Percentiles rank a stretch among this genome's conserved stretches.
Evolutionary conservation across 2,797 vertebrate species (phyloP).

Genomic region (Caiman crocodilus): DNA sequence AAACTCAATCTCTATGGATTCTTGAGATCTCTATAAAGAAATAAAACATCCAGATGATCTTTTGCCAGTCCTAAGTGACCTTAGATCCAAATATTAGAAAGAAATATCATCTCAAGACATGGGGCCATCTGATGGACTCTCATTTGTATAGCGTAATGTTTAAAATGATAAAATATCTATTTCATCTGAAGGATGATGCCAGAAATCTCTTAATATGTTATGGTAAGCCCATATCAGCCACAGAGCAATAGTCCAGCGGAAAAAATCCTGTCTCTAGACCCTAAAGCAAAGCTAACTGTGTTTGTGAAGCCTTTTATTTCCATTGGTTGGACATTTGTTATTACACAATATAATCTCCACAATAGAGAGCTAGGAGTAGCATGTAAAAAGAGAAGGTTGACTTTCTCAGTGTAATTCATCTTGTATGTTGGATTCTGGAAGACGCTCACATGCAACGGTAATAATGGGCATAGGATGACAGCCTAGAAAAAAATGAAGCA

Average conservation of each 20-base stretch:
- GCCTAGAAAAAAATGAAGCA: neutral
- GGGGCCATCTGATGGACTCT: no score
- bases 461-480: neutral
- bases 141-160: no score
- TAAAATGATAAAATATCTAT: neutral
- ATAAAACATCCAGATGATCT: neutral
- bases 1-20: neutral
- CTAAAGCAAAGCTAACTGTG: neutral
- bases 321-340: neutral
- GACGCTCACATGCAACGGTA: neutral
- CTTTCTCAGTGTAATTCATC: neutral
- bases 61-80: neutral
- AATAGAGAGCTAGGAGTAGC: neutral
- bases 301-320: neutral
- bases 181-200: fast-evolving
- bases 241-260: fast-evolving
- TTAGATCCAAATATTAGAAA: neutral
- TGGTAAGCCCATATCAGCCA: fast-evolving
- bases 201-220: neutral
- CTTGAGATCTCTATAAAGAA: neutral
- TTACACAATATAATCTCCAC: neutral
- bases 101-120: no score
- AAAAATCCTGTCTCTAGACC: neutral
- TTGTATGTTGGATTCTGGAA: neutral
- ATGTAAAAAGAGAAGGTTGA: neutral